A percentile compares a stretch with the other conserved stretches of the same genome.
phyloP scores from a whole-genome alignment of 2,113 vertebrate species.

The Tympanuchus pallidicinctus region DNA sequence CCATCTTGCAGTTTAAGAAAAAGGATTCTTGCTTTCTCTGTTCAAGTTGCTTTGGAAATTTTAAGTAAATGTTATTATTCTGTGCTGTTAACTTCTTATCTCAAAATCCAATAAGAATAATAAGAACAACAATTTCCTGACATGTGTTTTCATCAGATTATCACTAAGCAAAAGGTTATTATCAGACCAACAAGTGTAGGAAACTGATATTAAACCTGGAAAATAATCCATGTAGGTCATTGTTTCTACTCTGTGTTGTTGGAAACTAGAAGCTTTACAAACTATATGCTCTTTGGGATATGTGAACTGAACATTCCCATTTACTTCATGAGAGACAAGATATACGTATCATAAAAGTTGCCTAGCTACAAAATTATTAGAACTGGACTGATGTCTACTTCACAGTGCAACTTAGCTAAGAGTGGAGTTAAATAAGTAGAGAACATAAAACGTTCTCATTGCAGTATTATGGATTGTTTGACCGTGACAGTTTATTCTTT shows the following conservation, averaged over 20 bases:
- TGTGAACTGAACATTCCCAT: background rate
- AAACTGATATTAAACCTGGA: background rate
- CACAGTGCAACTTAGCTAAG: background rate
- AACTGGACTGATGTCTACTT: background rate
- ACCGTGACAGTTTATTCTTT: background rate
- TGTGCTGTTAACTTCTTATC: background rate
- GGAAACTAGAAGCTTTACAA: background rate
- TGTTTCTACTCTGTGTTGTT: background rate
- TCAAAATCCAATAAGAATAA: background rate
- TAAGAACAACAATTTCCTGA: background rate
- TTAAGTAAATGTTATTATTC: background rate
- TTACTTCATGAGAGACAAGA: background rate
- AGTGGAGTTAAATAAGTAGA: background rate
- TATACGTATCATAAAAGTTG: background rate
- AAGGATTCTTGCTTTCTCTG: background rate
- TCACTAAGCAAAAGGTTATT: background rate
- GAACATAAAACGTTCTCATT: background rate
- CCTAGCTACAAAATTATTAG: fast-evolving
- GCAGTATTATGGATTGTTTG: background rate
- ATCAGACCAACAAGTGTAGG: background rate
- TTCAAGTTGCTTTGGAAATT: background rate
- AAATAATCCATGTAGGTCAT: background rate
- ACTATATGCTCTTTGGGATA: background rate
- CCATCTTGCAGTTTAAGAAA: background rate
- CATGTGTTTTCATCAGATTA: background rate